These are phyloP conservation scores for Aurelia aurita complex sp. Pacific DNA, from an alignment of 30 jellyfish, hydroid and myxozoan genomes.

Conservation along the genomic window DNA sequence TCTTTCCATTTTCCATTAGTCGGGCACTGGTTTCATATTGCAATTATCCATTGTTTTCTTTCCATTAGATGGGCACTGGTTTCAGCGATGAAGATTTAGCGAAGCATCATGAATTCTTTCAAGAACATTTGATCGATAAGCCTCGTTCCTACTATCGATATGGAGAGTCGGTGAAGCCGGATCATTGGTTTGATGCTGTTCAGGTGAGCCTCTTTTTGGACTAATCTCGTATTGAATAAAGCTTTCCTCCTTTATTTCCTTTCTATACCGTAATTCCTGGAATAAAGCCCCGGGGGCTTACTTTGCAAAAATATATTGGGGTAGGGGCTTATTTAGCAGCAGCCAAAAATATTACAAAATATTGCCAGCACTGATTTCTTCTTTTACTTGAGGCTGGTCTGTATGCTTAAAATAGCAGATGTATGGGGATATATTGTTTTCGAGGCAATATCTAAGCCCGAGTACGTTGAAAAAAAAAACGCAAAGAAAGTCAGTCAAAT, in stretches of 20 bases:
- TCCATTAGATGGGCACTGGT: constrained; percentile 94
- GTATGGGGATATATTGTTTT: no score
- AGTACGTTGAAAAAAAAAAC: no score
- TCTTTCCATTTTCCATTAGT: constrained; percentile 28
- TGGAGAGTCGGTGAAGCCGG: constrained; percentile 86
- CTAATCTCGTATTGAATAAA: neutral
- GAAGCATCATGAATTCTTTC: constrained; percentile 81
- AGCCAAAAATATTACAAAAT: no score
- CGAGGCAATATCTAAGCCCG: no score
- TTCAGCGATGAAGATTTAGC: constrained; percentile 90
- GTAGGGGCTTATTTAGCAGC: no score
- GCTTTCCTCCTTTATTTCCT: neutral
- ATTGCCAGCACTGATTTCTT: no score
- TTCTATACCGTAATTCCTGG: no score
- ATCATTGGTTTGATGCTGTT: constrained; percentile 99
- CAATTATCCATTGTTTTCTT: neutral
- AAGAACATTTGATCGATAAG: constrained; percentile 87
- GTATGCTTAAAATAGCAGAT: no score
- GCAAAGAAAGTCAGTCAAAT: no score
- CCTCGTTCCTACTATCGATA: constrained; percentile 95
- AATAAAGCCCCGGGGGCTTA: no score
- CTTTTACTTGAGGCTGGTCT: no score
- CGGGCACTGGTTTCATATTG: constrained; percentile 89
- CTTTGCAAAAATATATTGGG: no score
- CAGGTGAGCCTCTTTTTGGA: constrained; percentile 54